Evolutionary conservation across 2,888 invertebrate species (phyloP).

Genomic region (Mesorhabditis spiculigera): DNA sequence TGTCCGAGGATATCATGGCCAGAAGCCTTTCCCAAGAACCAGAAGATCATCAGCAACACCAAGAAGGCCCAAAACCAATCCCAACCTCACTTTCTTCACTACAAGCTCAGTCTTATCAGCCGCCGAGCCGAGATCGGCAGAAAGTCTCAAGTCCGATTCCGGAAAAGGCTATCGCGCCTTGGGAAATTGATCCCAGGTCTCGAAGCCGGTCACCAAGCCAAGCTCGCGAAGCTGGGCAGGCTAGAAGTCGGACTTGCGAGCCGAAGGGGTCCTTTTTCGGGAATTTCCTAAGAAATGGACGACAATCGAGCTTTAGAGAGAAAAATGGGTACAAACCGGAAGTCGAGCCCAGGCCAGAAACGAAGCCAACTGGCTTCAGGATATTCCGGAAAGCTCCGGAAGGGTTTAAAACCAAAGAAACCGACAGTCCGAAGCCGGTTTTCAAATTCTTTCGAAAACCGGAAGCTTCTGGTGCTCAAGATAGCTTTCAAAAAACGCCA

Average conservation of each 20-base stretch:
- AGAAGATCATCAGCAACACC: neutral
- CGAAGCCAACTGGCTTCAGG: too few relatives aligned
- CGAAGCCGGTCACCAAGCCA: neutral
- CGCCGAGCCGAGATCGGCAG: neutral
- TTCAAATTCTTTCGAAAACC: neutral
- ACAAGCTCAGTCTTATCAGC: neutral
- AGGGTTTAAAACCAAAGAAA: neutral
- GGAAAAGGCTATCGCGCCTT: neutral
- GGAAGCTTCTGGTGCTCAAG: neutral
- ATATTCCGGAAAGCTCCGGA: neutral
- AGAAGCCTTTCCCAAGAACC: neutral
- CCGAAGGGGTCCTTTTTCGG: too few relatives aligned
- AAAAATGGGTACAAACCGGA: neutral
- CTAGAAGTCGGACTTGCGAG: too few relatives aligned
- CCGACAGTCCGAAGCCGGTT: slow-evolving; percentile 2
- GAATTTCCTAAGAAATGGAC: too few relatives aligned
- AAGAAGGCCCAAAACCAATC: neutral
- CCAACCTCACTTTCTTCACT: neutral
- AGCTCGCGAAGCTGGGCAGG: too few relatives aligned
- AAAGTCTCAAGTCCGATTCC: neutral
- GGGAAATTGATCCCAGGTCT: neutral
- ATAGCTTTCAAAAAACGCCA: neutral
- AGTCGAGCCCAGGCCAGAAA: neutral
- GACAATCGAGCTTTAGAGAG: neutral
- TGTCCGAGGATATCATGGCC: neutral